phyloP scores from a whole-genome alignment of 2,113 vertebrate genomes.

The Misgurnus mizolepis region DNA sequence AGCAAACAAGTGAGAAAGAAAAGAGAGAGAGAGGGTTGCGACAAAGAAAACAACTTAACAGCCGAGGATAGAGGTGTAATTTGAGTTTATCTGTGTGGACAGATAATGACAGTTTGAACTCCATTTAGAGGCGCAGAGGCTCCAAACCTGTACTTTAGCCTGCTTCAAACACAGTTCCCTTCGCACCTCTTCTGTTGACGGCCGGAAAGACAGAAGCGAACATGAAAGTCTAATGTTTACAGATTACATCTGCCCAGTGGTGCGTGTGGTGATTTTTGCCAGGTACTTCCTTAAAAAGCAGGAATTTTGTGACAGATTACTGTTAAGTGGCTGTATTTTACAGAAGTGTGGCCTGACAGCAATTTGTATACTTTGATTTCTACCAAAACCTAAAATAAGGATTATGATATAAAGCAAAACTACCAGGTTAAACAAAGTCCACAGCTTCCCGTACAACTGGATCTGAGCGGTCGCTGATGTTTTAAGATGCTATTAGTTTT shows the following conservation, averaged over 20 bases:
- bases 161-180: slow-evolving; percentile 32
- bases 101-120: slow-evolving; percentile 62
- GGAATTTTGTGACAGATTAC: slow-evolving; percentile 42
- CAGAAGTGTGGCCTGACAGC: slow-evolving; percentile 10
- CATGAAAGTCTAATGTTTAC: slow-evolving; percentile 59
- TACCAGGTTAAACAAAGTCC: slow-evolving; percentile 20
- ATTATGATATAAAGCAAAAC: slow-evolving; percentile 21
- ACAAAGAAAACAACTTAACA: slow-evolving; percentile 62
- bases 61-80: slow-evolving; percentile 56
- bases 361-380: slow-evolving; percentile 28
- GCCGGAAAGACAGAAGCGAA: slow-evolving; percentile 30
- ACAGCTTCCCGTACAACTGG: too few relatives aligned
- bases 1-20: slow-evolving; percentile 35
- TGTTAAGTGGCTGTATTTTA: slow-evolving; percentile 49
- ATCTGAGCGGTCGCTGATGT: too few relatives aligned
- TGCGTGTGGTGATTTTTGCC: slow-evolving; percentile 31
- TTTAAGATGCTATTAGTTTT: too few relatives aligned
- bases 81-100: slow-evolving; percentile 62
- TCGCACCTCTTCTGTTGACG: slow-evolving; percentile 19
- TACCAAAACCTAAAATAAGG: slow-evolving; percentile 18
- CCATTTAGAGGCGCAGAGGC: slow-evolving; percentile 49
- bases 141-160: slow-evolving; percentile 59
- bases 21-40: slow-evolving; percentile 28
- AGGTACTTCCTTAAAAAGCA: slow-evolving; percentile 7
- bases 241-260: slow-evolving; percentile 54